Percentiles rank a stretch among this genome's conserved stretches.
Evolutionary conservation across 2,113 vertebrate genomes (phyloP).

Genomic region (Syngnathoides biaculeatus): DNA sequence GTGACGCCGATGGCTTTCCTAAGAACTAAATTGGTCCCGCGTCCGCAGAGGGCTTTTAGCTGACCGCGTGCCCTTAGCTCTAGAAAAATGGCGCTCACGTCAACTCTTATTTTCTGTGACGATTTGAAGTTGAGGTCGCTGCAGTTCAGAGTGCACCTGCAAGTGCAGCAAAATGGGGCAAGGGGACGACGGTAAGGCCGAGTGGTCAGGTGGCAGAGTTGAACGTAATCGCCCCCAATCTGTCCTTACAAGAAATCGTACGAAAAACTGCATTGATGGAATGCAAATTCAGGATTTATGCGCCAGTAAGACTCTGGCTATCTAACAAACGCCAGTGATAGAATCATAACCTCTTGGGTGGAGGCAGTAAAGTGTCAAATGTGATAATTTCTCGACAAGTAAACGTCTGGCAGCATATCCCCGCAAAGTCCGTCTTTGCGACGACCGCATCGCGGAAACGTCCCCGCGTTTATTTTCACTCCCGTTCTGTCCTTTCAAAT

Average conservation of each 20-base stretch:
- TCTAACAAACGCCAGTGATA: too few relatives aligned
- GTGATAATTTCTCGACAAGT: not conserved
- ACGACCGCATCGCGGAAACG: not conserved
- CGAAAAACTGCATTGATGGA: too few relatives aligned
- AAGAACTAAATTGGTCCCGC: slow-evolving; percentile 28
- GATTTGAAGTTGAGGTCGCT: slow-evolving; percentile 47
- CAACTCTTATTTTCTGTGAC: slow-evolving; percentile 16
- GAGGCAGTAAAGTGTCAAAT: not conserved
- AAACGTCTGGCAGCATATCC: not conserved
- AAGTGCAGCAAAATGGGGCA: slow-evolving; percentile 8
- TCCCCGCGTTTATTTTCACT: not conserved
- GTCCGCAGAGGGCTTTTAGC: slow-evolving; percentile 28
- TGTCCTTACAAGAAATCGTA: not conserved
- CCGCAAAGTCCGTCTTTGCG: not conserved
- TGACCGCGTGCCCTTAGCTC: slow-evolving; percentile 44
- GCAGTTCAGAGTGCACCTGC: slow-evolving; percentile 37
- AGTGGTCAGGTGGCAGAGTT: not conserved
- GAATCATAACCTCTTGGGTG: not conserved
- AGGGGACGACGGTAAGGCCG: not conserved
- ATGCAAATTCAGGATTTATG: not conserved
- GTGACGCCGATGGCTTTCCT: slow-evolving; percentile 43
- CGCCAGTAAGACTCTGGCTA: not conserved
- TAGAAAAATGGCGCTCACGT: slow-evolving; percentile 36
- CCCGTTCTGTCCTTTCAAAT: slow-evolving; percentile 4
- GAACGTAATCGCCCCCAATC: not conserved